Conservation (phyloP, 2,113 vertebrate genomes). For the Toxotes chatareus region DNA sequence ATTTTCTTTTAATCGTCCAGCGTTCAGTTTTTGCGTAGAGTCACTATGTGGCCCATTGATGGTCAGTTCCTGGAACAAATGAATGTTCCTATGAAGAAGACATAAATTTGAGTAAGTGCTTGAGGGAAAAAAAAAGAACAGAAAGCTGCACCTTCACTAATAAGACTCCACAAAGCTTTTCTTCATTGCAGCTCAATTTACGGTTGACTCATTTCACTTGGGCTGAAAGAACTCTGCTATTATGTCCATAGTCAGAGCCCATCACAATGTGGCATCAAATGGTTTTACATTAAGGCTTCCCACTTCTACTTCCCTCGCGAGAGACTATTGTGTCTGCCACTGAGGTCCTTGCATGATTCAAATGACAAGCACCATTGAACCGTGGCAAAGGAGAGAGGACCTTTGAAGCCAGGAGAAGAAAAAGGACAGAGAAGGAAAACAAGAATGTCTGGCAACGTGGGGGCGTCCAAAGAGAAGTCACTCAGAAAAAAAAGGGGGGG, state of each 20-base stretch:
- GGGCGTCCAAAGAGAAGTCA: not conserved
- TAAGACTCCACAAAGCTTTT: constrained; percentile 2
- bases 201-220: not conserved
- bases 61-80: not conserved
- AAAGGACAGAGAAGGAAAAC: not conserved
- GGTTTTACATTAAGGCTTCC: constrained; percentile 33
- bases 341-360: constrained; percentile 1
- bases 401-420: not conserved
- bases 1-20: no score
- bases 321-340: not conserved
- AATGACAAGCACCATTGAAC: constrained; percentile 14
- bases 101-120: not conserved
- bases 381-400: constrained; percentile 3
- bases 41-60: not conserved
- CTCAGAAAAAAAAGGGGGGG: not conserved
- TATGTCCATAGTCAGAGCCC: not conserved
- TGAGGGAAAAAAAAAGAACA: not conserved
- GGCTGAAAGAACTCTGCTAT: constrained; percentile 19
- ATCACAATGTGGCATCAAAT: constrained; percentile 22
- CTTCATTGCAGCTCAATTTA: constrained; percentile 2
- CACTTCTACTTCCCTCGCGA: not conserved
- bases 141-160: not conserved
- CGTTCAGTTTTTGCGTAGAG: no score
- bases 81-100: constrained; percentile 9
- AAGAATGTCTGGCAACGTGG: constrained; percentile 12